These are phyloP conservation scores for Thunnus maccoyii DNA, from an alignment of 2,113 vertebrate species.

Conservation along the genomic window DNA sequence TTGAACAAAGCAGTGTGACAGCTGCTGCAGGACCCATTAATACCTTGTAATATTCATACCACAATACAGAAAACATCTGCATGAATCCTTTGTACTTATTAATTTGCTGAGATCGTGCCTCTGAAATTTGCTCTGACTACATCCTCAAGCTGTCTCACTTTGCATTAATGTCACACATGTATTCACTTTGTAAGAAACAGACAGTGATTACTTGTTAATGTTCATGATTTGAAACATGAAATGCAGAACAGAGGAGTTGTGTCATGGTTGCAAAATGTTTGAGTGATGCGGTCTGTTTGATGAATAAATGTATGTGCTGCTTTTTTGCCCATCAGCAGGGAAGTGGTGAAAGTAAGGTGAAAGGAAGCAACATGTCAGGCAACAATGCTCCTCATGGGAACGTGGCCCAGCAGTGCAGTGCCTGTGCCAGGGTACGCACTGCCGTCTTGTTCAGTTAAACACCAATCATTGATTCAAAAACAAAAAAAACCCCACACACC, in stretches of 20 bases:
- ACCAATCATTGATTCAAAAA: background rate
- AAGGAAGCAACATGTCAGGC: constrained; percentile 78
- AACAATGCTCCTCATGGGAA: constrained; percentile 79
- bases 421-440: constrained; percentile 82
- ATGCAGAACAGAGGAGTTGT: background rate
- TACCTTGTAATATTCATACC: constrained; percentile 43
- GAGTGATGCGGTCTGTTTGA: constrained; percentile 20
- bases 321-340: constrained; percentile 63
- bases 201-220: constrained; percentile 20
- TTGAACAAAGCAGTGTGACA: constrained; percentile 20
- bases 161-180: constrained; percentile 26
- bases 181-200: constrained; percentile 27
- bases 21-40: constrained; percentile 37
- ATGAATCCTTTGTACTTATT: constrained; percentile 25
- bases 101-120: constrained; percentile 17
- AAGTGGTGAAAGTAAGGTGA: constrained; percentile 82
- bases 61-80: constrained; percentile 35
- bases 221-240: constrained; percentile 27
- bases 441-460: background rate
- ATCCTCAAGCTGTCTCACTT: constrained; percentile 3
- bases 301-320: constrained; percentile 34
- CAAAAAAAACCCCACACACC: background rate
- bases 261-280: constrained; percentile 6
- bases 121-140: constrained; percentile 24
- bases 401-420: constrained; percentile 81